phyloP scores from a whole-genome alignment of 1,140 invertebrate species.

The Drosophila teissieri region DNA sequence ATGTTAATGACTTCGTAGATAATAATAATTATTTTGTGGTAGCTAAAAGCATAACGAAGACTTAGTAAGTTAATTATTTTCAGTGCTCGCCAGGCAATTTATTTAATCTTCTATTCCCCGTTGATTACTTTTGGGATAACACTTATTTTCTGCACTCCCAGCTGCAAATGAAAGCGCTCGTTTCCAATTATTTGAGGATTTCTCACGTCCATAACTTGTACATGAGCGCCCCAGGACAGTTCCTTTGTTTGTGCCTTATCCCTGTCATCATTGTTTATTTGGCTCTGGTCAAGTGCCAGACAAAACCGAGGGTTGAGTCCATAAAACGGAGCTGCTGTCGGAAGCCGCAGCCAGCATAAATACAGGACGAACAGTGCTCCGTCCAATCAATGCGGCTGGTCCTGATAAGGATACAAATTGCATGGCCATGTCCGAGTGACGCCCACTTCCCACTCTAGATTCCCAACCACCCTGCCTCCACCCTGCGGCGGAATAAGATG shows the following conservation, averaged over 20 bases:
- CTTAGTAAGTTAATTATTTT: conserved; percentile 20
- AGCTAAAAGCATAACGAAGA: conserved; percentile 6
- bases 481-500: conserved; percentile 16
- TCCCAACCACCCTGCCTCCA: background rate
- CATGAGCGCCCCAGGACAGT: conserved; percentile 19
- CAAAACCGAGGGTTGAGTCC: conserved; percentile 24
- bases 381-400: conserved; percentile 70
- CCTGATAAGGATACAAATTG: conserved; percentile 75
- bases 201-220: conserved; percentile 35
- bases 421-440: conserved; percentile 55
- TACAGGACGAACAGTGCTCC: conserved; percentile 26
- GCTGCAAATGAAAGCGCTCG: conserved; percentile 24
- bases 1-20: background rate
- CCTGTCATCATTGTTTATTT: conserved; percentile 71
- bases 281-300: conserved; percentile 49
- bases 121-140: conserved; percentile 32
- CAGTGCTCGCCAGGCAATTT: conserved; percentile 21
- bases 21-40: conserved; percentile 1
- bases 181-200: conserved; percentile 35
- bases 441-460: conserved; percentile 45
- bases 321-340: conserved; percentile 62
- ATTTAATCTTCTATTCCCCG: conserved; percentile 29
- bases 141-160: conserved; percentile 27
- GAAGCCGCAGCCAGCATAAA: conserved; percentile 56
- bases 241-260: conserved; percentile 33